These are phyloP conservation scores for Heliconius congener DNA, from an alignment of 1,140 invertebrate species.

Conservation along the genomic window DNA sequence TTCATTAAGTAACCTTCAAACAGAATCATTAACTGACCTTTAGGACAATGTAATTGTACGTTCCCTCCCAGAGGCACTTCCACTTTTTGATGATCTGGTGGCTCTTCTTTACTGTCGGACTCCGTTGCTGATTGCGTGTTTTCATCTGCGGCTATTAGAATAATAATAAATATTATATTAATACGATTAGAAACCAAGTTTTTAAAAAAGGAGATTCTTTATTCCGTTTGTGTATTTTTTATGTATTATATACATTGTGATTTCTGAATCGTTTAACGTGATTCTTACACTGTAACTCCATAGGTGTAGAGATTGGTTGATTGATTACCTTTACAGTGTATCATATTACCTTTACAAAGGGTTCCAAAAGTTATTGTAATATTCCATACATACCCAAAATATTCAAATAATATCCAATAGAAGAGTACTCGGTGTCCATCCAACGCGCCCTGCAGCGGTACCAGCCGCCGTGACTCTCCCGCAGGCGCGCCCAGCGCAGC, in stretches of 20 bases:
- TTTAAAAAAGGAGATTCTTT: too few relatives aligned
- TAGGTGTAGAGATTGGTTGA: too few relatives aligned
- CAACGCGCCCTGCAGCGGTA: conserved; percentile 93
- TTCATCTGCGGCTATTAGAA: conserved; percentile 52
- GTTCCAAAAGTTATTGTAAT: too few relatives aligned
- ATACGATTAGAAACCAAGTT: too few relatives aligned
- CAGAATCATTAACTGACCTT: conserved; percentile 70
- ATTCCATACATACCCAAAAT: conserved; percentile 85
- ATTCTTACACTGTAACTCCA: too few relatives aligned
- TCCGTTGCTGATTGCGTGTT: conserved; percentile 53
- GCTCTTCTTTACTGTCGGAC: conserved; percentile 52
- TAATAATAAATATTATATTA: not conserved
- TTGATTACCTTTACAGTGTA: too few relatives aligned
- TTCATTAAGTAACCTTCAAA: too few relatives aligned
- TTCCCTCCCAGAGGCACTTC: conserved; percentile 92
- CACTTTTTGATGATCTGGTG: conserved; percentile 67
- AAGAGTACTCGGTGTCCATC: conserved; percentile 90
- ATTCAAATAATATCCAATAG: conserved; percentile 94
- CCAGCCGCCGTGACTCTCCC: conserved; percentile 91
- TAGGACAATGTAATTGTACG: conserved; percentile 91
- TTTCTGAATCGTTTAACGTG: too few relatives aligned
- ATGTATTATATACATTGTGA: too few relatives aligned
- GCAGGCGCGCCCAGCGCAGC: conserved; percentile 90
- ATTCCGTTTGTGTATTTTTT: too few relatives aligned
- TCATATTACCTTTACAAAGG: too few relatives aligned